Evolutionary conservation across 2,888 invertebrate genomes (phyloP), one percentile per base, ranked within the genome.

Genomic region (Platycheirus albimanus): DNA sequence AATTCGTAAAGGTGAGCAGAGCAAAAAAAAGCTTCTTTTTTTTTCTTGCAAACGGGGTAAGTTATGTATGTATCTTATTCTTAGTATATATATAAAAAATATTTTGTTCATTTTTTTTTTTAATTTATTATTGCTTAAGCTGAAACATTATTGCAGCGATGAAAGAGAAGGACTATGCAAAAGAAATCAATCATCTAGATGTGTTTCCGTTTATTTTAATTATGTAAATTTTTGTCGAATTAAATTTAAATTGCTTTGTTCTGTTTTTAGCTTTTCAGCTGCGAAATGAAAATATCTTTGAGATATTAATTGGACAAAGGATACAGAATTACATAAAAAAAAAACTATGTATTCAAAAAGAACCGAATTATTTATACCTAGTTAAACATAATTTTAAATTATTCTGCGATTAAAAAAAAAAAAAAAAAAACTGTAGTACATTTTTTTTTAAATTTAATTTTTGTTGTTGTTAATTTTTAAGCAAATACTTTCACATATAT

Each of bases 191-290:
- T 70, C 72, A 72, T 72, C 45, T 72, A 63, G 61, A 66, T 74
- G 51, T 78, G 51, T 45, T 45, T 36, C 36, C n/a, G n/a, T n/a
- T 36, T 54, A 63, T 69, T 76, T 58, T 36, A 24, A 41, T 41
- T 58, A 58, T 24, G 4, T 28, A 20, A 28, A 33, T 61, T 61
- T 64, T 47, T 24, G 51, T 51, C 43, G 28, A 28, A 15, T 49
- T 41, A n/a, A 36, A 56, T 49, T n/a, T 64, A 41, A 63, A 45
- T 64, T 69, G 83, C 83, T 83, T 83, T 69, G 45, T 74, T 78
- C 61, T 81, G 45, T 71, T 76, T 77, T 78, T 64, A 83, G 83
- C 78, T 83, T n/a, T n/a, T 83, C n/a, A 78, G 69, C 77, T 77
- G 71, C 43, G 43, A 61, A 61, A 52, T 13, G 15, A 19, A 30